These are phyloP conservation scores for Spea bombifrons DNA, from an alignment of 2,113 vertebrate genomes.

Conservation along the genomic window DNA sequence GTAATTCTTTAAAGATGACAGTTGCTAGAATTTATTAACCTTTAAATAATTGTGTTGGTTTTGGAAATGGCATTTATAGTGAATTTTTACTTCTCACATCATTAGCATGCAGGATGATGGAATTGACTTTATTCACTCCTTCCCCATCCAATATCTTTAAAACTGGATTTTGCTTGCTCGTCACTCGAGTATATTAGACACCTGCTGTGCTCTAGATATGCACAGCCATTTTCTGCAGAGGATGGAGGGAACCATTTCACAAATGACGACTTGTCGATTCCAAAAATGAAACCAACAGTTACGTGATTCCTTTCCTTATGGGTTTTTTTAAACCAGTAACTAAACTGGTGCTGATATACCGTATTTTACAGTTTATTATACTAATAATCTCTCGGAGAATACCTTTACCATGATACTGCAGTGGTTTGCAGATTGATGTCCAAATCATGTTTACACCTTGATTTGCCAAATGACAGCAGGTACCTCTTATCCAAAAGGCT, in stretches of 20 bases:
- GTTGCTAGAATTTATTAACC: no score
- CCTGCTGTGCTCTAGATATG: neutral
- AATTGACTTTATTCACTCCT: slow-evolving; percentile 3
- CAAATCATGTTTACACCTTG: no score
- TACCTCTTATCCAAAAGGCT: no score
- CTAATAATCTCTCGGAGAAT: no score
- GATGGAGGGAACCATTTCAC: neutral
- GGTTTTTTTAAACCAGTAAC: neutral
- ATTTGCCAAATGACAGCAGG: no score
- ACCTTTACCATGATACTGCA: no score
- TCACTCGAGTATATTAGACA: slow-evolving; percentile 2
- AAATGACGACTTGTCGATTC: slow-evolving; percentile 1
- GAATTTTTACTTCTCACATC: neutral
- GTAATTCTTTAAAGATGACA: no score
- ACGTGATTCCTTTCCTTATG: slow-evolving; percentile 1
- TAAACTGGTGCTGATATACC: no score
- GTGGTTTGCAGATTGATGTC: no score
- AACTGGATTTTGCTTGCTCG: slow-evolving; percentile 11
- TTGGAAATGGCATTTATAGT: neutral
- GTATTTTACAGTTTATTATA: no score
- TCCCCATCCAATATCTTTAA: neutral
- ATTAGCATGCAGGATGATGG: neutral
- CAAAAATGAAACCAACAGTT: slow-evolving; percentile 1
- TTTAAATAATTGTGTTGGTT: no score
- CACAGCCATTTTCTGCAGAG: slow-evolving; percentile 2